Conservation (phyloP, 2,888 invertebrate genomes). For the Apamea sordens region DNA sequence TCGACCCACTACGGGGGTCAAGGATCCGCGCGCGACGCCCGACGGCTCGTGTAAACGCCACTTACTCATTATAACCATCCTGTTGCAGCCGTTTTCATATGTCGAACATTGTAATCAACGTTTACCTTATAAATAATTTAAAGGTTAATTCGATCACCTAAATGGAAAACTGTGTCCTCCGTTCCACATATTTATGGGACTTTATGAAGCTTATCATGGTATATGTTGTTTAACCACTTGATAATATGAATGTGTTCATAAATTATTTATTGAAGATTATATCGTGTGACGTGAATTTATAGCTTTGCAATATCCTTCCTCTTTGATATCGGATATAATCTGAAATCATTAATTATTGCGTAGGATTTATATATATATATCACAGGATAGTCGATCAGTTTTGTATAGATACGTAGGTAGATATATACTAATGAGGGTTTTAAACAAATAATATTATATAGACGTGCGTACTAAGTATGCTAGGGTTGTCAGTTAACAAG, state of each 20-base stretch:
- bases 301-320: conserved; percentile 51
- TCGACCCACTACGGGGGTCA: conserved; percentile 77
- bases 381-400: conserved; percentile 19
- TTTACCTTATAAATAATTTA: conserved; percentile 52
- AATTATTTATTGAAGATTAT: conserved; percentile 45
- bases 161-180: conserved; percentile 35
- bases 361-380: neutral
- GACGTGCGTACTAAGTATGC: conserved; percentile 14
- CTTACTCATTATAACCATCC: conserved; percentile 68
- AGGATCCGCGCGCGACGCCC: conserved; percentile 76
- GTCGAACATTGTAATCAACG: conserved; percentile 58
- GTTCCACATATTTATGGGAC: conserved; percentile 19
- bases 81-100: conserved; percentile 59
- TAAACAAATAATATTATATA: conserved; percentile 25
- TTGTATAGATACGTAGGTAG: conserved; percentile 1
- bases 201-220: conserved; percentile 23
- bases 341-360: conserved; percentile 45
- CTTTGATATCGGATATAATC: conserved; percentile 33
- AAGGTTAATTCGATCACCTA: conserved; percentile 43
- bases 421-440: conserved; percentile 9
- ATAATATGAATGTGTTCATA: conserved; percentile 38
- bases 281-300: conserved; percentile 46
- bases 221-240: conserved; percentile 23
- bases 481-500: conserved; percentile 35
- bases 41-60: conserved; percentile 75